Evolutionary conservation across 2,888 invertebrate genomes (phyloP), one percentile per base, ranked within the genome.

Genomic region (Drosophila paramelanica): DNA sequence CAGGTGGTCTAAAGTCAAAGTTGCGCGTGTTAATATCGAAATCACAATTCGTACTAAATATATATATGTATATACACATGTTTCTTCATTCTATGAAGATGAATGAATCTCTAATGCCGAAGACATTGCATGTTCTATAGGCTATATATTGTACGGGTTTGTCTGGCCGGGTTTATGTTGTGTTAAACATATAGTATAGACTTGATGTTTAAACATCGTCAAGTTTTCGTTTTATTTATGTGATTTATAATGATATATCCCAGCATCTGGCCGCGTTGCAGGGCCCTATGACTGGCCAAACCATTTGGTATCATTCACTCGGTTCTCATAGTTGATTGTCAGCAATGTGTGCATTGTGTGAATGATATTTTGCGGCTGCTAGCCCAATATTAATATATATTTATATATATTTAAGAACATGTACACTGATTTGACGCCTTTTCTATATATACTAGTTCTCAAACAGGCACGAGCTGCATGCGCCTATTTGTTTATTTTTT

Each of bases 231-330:
- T 51, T 61, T 57, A 46, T 41, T 53, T 51, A 55, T 66, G 61
- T 73, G 74, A 88, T 85, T 88, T 81, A 85, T 85, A 59, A 52
- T 81, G 88, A 88, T 74, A 71, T 81, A 77, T 79, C 67, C 43
- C 49, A 66, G 66, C 86, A 85, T 81, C 70, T 75, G 89, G 61
- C 60, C 38, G 23, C 47, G 23, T 43, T 50, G 31, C 56, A 33
- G 50, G 50, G 41, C 33, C 38, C 25, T 10, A 6, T 36, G 51
- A 59, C 64, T 76, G 64, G 13, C 71, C 67, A 70, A 33, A 49
- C 20, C 51, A 67, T 50, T 75, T 53, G 50, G 17, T 17, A 76
- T 79, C 80, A 77, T 76, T 71, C 77, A 70, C 77, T 39, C 23
- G 41, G 14, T 38, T 49, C 43, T 45, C 14, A n/a, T 51, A 11